A percentile compares a stretch with the other conserved stretches of the same genome.
Evolutionary conservation across 2,113 vertebrate genomes (phyloP).

Genomic region (Puntigrus tetrazona): DNA sequence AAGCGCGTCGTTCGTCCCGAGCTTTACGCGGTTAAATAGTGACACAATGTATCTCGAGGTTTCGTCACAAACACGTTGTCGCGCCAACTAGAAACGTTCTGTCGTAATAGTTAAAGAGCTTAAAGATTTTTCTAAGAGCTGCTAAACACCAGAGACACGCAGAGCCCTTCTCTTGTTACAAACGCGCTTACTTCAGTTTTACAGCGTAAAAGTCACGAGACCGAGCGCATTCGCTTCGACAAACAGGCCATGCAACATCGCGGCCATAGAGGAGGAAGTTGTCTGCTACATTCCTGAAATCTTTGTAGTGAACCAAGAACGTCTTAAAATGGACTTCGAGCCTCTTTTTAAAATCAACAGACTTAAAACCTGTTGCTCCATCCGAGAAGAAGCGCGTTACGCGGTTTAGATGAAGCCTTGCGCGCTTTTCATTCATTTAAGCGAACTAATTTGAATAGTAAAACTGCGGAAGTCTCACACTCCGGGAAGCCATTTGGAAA

Average conservation of each 20-base stretch:
- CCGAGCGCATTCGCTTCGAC: neutral
- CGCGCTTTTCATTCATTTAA: neutral
- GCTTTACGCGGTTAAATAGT: neutral
- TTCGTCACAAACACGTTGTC: neutral
- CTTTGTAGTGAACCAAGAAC: conserved; percentile 1
- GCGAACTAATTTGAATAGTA: neutral
- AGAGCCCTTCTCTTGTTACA: neutral
- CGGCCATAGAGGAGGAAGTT: conserved; percentile 47
- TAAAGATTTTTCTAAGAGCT: neutral
- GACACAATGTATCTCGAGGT: neutral
- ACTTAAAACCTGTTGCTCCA: conserved; percentile 35
- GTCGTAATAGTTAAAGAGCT: neutral
- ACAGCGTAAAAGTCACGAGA: conserved; percentile 27
- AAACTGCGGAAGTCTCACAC: conserved; percentile 44
- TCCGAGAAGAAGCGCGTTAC: neutral
- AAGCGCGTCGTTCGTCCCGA: neutral
- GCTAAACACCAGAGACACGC: neutral
- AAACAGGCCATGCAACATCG: conserved; percentile 30
- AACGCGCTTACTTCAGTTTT: neutral
- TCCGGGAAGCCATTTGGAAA: neutral
- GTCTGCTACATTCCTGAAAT: conserved; percentile 33
- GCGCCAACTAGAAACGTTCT: neutral
- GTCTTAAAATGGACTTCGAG: neutral
- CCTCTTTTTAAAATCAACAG: neutral
- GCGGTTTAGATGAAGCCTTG: neutral